A percentile compares a stretch with the other conserved stretches of the same genome.
Conservation (phyloP, 2,888 invertebrate species). For the Hypolimnas misippus region DNA sequence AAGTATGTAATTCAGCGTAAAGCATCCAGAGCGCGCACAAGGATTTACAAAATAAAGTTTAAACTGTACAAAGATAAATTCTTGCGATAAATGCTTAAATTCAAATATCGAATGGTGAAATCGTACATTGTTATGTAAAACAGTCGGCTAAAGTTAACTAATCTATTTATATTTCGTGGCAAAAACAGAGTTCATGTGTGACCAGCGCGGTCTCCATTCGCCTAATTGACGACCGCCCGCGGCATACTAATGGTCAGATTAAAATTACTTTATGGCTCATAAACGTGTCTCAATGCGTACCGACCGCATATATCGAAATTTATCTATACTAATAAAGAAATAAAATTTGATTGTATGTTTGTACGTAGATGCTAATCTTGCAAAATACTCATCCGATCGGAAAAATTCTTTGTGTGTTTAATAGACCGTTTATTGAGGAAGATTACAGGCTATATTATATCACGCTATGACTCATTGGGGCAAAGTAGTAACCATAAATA, state of each 20-base stretch:
- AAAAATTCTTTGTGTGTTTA: too few species aligned
- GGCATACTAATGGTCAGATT: slow-evolving; percentile 75
- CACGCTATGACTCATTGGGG: too few species aligned
- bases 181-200: slow-evolving; percentile 28
- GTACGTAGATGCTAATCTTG: too few species aligned
- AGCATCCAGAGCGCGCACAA: too few species aligned
- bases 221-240: slow-evolving; percentile 71
- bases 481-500: too few species aligned
- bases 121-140: slow-evolving; percentile 4
- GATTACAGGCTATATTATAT: too few species aligned
- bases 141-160: neutral
- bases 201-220: slow-evolving; percentile 43
- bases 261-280: slow-evolving; percentile 76
- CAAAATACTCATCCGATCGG: too few species aligned
- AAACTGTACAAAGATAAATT: neutral
- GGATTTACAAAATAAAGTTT: too few species aligned
- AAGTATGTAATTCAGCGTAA: too few species aligned
- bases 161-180: slow-evolving; percentile 6
- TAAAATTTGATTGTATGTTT: too few species aligned
- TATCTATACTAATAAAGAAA: neutral
- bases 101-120: neutral
- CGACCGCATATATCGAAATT: slow-evolving; percentile 24
- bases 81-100: neutral
- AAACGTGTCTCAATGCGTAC: slow-evolving; percentile 51
- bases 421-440: too few species aligned